These are phyloP conservation scores for Lordiphosa clarofinis DNA, from an alignment of 1,140 invertebrate species.

Conservation along the genomic window DNA sequence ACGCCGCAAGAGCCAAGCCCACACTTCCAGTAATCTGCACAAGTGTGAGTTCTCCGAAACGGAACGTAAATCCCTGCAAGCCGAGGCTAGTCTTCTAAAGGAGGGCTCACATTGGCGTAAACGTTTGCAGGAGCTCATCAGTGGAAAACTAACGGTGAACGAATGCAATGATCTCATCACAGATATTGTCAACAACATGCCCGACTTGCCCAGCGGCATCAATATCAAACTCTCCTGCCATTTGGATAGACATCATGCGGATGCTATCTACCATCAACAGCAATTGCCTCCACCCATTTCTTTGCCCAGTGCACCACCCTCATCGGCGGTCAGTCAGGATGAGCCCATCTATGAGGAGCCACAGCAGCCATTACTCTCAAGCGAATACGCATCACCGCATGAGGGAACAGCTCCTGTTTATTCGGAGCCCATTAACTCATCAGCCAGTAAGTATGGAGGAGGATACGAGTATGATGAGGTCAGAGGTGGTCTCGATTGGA, in stretches of 20 bases:
- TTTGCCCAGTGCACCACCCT: conserved; percentile 23
- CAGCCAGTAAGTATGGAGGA: conserved; percentile 31
- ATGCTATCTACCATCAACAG: neutral
- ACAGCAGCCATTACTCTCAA: conserved; percentile 47
- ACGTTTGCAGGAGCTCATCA: conserved; percentile 10
- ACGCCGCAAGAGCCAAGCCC: no score
- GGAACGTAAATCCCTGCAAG: neutral
- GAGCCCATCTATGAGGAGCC: conserved; percentile 63
- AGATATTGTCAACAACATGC: conserved; percentile 22
- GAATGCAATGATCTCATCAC: conserved; percentile 36
- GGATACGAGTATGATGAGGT: conserved; percentile 1
- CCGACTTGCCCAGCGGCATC: conserved; percentile 14
- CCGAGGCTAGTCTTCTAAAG: neutral
- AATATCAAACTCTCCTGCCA: conserved; percentile 46
- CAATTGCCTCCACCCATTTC: neutral
- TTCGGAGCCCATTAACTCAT: conserved; percentile 56
- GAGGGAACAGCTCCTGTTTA: conserved; percentile 42
- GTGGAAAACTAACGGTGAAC: conserved; percentile 7
- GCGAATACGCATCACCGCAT: conserved; percentile 53
- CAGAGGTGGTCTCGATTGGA: conserved; percentile 5
- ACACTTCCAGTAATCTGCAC: no score
- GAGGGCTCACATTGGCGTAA: neutral
- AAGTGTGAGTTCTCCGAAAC: no score
- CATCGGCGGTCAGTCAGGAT: neutral
- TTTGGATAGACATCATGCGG: conserved; percentile 23